Base-by-base conservation (phyloP, 2,888 invertebrate genomes). In the Diaphora mendica region DNA sequence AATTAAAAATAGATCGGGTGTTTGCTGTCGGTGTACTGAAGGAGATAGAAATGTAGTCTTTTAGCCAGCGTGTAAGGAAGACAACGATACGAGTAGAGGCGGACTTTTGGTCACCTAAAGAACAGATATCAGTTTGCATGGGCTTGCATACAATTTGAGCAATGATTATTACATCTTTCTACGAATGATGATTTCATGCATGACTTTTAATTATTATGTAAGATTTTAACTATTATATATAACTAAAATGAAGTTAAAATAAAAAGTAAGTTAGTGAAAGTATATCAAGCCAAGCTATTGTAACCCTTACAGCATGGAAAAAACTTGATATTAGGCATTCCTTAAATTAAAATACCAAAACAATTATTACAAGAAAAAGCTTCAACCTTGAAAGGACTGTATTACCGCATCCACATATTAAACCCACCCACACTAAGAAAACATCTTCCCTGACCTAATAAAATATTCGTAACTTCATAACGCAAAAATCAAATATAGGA, bases 401-500 rank as follows among this genome's bases (percentile, higher is more conserved):
- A 13, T 15, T 64, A 64, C 64, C 64, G 35, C 64, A 64, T 64
- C 64, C 26, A 67, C 20, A 68, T 23, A 71, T 42, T 77, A 70
- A 5, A 62, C 42, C 59, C 51, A 20, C 30, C 64, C 51, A 73
- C 33, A 70, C 44, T 70, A 73, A 74, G 35, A 44, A 44, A 76
- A 75, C 71, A 76, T 68, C 48, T 64, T 42, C 1, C 69, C 73
- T 71, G 20, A 76, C 75, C 72, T 76, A 76, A 80, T 83, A 81
- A 80, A 84, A 79, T 80, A 82, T 84, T 79, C 79, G 44, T 64
- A 80, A 82, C 66, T 78, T 71, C 75, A 73, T 79, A 82, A 77
- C 77, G 72, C 72, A 77, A 71, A 79, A 80, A 81, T 82, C 81
- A 77, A 79, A 84, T 82, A 82, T 77, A 82, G 75, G 71, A 79